Conservation (phyloP, 1,140 invertebrate species). For the Tetramorium simillimum region DNA sequence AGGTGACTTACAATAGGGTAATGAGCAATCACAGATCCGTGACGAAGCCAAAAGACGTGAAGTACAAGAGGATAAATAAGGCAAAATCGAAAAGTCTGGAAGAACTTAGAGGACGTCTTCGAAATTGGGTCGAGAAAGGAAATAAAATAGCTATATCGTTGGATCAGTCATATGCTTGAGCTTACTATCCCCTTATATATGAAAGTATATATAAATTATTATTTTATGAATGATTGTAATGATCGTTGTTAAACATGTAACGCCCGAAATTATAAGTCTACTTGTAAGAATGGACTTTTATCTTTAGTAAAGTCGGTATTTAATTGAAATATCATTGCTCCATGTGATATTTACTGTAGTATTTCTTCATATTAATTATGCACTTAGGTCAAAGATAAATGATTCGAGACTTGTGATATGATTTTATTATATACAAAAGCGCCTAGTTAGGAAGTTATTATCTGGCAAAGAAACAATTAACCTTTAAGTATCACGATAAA, state of each 20-base stretch:
- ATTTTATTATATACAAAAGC: conserved; percentile 63
- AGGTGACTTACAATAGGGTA: conserved; percentile 93
- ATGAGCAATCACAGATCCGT: conserved; percentile 96
- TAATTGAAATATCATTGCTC: conserved; percentile 71
- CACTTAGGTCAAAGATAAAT: conserved; percentile 35
- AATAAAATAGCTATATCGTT: conserved; percentile 88
- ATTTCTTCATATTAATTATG: conserved; percentile 61
- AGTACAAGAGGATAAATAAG: conserved; percentile 96
- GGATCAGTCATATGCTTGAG: conserved; percentile 85
- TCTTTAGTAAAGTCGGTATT: conserved; percentile 41
- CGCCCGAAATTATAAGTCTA: conserved; percentile 37
- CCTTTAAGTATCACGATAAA: conserved; percentile 32
- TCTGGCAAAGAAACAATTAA: conserved; percentile 47
- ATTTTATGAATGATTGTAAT: conserved; percentile 29
- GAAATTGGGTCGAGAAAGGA: conserved; percentile 93
- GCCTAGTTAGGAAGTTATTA: conserved; percentile 62
- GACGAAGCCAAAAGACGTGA: conserved; percentile 95
- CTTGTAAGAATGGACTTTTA: conserved; percentile 7
- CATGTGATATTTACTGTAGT: conserved; percentile 75
- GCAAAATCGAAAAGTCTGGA: conserved; percentile 95
- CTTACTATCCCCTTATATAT: conserved; percentile 26
- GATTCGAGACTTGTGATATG: conserved; percentile 70
- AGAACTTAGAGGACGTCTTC: conserved; percentile 92
- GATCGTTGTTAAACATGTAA: conserved; percentile 30
- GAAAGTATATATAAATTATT: conserved; percentile 68